Conservation (phyloP, 2,888 invertebrate genomes). For the Papilio demoleus region DNA sequence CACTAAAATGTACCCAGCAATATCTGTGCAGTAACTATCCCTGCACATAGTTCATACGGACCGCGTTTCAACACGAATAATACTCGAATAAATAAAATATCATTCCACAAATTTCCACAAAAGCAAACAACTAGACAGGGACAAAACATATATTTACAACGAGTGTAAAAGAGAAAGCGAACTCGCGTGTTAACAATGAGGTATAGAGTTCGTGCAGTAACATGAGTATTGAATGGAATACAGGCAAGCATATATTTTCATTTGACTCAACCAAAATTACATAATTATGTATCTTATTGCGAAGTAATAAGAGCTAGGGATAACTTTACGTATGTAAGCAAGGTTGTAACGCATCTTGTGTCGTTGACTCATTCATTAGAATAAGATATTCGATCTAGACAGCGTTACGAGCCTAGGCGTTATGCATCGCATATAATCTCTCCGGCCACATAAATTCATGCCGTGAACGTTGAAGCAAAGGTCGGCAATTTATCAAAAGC, state of each 20-base stretch:
- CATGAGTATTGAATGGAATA: constrained; percentile 70
- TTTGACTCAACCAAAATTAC: constrained; percentile 39
- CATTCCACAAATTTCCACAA: constrained; percentile 34
- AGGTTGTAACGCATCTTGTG: constrained; percentile 55
- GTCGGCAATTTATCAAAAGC: constrained; percentile 19
- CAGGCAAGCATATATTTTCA: constrained; percentile 52
- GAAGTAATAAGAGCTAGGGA: constrained; percentile 42
- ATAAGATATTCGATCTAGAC: constrained; percentile 54
- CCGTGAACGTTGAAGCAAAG: constrained; percentile 10
- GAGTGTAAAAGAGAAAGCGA: constrained; percentile 47
- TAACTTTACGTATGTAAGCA: constrained; percentile 35
- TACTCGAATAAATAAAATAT: constrained; percentile 36
- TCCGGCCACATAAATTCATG: constrained; percentile 16
- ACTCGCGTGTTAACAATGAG: constrained; percentile 71
- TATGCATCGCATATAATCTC: constrained; percentile 28
- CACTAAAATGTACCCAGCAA: constrained; percentile 1
- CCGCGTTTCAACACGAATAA: constrained; percentile 22
- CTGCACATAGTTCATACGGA: constrained; percentile 9
- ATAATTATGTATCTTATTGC: constrained; percentile 46
- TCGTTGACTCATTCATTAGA: constrained; percentile 70
- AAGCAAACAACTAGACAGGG: constrained; percentile 38
- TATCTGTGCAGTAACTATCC: background rate
- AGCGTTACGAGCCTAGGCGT: constrained; percentile 40
- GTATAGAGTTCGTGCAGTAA: constrained; percentile 69
- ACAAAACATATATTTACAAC: constrained; percentile 38